Evolutionary conservation across 2,113 vertebrate genomes (phyloP).

Genomic region (Channa maculata): DNA sequence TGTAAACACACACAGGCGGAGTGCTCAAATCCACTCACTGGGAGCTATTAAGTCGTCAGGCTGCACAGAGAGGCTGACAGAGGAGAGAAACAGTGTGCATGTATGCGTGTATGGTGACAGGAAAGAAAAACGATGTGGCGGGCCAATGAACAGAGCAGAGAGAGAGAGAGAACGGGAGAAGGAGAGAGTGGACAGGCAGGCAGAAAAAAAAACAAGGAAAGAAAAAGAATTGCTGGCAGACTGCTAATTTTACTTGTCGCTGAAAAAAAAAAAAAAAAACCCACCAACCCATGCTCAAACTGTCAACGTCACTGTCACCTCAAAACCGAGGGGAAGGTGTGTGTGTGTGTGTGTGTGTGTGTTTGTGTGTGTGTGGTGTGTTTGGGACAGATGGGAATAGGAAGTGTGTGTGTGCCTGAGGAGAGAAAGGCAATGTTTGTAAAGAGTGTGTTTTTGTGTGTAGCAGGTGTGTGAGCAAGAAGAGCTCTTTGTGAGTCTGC

Average conservation of each 20-base stretch:
- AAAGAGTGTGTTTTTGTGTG: constrained; percentile 4
- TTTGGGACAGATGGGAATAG: constrained; percentile 13
- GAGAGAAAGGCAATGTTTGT: constrained; percentile 20
- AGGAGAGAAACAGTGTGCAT: constrained; percentile 74
- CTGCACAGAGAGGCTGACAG: constrained; percentile 90
- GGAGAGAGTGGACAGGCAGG: constrained; percentile 57
- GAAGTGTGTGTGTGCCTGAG: constrained; percentile 18
- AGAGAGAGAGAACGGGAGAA: not conserved
- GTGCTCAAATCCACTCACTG: constrained; percentile 99
- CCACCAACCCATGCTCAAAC: constrained; percentile 90
- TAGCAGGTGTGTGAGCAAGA: constrained; percentile 16
- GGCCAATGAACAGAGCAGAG: constrained; percentile 51
- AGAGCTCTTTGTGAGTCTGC: constrained; percentile 1
- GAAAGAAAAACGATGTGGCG: constrained; percentile 82
- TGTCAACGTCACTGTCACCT: constrained; percentile 95
- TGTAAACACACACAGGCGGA: constrained; percentile 99
- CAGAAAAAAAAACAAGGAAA: constrained; percentile 36
- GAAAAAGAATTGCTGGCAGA: constrained; percentile 92
- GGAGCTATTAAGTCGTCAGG: constrained; percentile 99
- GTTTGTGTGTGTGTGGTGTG: constrained; percentile 7
- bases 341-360: constrained; percentile 30
- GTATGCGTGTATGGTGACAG: constrained; percentile 86
- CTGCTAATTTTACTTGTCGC: constrained; percentile 99
- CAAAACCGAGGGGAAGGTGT: constrained; percentile 80
- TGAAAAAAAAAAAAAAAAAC: constrained; percentile 62